Base-by-base conservation (phyloP, 2,113 vertebrate species). In the Corapipo altera region DNA sequence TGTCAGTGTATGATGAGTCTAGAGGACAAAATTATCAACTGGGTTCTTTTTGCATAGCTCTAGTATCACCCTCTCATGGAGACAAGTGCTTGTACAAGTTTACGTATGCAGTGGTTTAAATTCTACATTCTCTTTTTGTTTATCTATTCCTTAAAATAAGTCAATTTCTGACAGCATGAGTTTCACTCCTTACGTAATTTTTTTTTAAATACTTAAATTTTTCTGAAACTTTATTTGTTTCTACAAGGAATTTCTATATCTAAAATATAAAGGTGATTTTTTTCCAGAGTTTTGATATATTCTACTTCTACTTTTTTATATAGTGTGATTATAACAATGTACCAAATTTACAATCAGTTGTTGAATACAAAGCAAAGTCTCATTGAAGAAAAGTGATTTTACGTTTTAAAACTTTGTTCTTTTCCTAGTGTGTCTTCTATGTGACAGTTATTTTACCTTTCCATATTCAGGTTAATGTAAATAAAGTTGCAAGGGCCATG, bases 71-170 rank as follows among this genome's bases (percentile, higher is more conserved):
- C 4, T 52, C 13, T 18, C 48, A 11, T 14, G 24, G n/a, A 61
- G 43, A 54, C 4, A 76, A 28, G 0, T 3, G 0, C 16, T 20
- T 2, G 3, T 64, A 22, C 10, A 12, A 4, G 8, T 2, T 71
- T 26, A 44, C 11, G 5, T 15, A 59, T 37, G 14, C 11, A 70
- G 8, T 41, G 12, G 3, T 41, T 82, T 85, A 73, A 88, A 79
- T 76, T 69, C 19, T 85, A 3, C 2, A 18, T 78, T 84, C 2
- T 65, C 2, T 35, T 71, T 49, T 41, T 72, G 9, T 15, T 32
- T 41, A 62, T 30, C 5, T 39, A 23, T 17, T 22, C 61, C 7
- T 13, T 57, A 79, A 85, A 87, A 43, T 24, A 71, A 85, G 72
- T 30, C 3, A 0, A 28, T 79, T 91, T 82, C 32, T 85, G 61